These are phyloP conservation scores for Lindbergichthys nudifrons DNA, from an alignment of 2,797 vertebrate genomes.

Conservation along the genomic window DNA sequence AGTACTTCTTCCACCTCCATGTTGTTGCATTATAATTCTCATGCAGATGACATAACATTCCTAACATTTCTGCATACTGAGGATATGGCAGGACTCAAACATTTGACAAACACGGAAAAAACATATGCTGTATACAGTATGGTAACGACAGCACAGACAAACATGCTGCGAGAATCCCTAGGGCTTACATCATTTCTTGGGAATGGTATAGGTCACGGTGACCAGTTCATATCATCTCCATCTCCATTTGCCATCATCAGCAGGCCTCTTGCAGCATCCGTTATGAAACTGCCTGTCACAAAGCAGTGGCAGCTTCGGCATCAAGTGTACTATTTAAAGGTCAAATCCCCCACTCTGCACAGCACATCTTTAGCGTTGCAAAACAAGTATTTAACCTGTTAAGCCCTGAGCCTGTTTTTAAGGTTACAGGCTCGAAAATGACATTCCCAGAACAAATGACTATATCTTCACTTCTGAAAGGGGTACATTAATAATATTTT, in stretches of 20 bases:
- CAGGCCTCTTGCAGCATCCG: conserved; percentile 46
- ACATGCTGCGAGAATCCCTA: conserved; percentile 30
- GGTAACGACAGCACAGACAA: conserved; percentile 18
- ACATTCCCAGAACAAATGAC: no score
- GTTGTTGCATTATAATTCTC: conserved; percentile 27
- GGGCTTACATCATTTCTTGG: conserved; percentile 67
- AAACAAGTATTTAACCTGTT: neutral
- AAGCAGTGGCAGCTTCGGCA: conserved; percentile 19
- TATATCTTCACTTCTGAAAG: no score
- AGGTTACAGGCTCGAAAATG: no score
- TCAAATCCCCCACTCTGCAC: conserved; percentile 49
- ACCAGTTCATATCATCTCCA: conserved; percentile 54
- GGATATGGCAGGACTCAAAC: neutral
- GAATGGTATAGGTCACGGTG: conserved; percentile 59
- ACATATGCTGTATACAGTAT: neutral
- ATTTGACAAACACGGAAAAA: neutral
- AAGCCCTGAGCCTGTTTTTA: no score
- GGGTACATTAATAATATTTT: no score
- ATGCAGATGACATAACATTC: conserved; percentile 37
- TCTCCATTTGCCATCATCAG: conserved; percentile 56
- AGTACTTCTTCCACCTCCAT: no score
- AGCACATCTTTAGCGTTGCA: conserved; percentile 18
- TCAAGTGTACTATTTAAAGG: conserved; percentile 52
- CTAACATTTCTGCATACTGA: conserved; percentile 3
- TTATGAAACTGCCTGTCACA: conserved; percentile 52